Evolutionary conservation across 2,113 vertebrate genomes (phyloP).

Genomic region (Phalacrocorax aristotelis): DNA sequence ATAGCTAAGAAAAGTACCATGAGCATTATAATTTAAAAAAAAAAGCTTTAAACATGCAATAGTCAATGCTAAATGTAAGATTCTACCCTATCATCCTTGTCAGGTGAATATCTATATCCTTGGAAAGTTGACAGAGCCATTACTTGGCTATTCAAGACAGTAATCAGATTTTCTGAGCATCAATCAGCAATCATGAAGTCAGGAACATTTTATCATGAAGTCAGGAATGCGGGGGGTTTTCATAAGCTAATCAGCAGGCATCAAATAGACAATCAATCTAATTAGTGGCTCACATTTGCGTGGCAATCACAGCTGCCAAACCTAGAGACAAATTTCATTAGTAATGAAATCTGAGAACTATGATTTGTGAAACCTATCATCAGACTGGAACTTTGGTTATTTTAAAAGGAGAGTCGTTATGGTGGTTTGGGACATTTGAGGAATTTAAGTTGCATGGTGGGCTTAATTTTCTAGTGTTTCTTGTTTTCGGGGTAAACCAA

Average conservation of each 20-base stretch:
- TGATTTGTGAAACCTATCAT: conserved; percentile 68
- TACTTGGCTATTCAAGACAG: conserved; percentile 74
- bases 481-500: not conserved
- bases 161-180: conserved; percentile 78
- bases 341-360: conserved; percentile 72
- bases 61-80: conserved; percentile 22
- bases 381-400: conserved; percentile 52
- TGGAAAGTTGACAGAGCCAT: conserved; percentile 72
- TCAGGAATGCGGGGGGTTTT: conserved; percentile 76
- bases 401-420: not conserved
- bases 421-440: not conserved
- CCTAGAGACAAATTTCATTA: conserved; percentile 75
- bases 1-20: not conserved
- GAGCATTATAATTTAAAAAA: not conserved
- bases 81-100: conserved; percentile 31
- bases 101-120: conserved; percentile 67
- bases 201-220: conserved; percentile 75
- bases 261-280: conserved; percentile 83
- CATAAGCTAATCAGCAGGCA: conserved; percentile 79
- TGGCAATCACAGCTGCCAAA: conserved; percentile 76
- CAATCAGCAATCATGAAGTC: conserved; percentile 77
- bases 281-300: conserved; percentile 76
- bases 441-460: not conserved
- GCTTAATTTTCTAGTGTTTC: not conserved
- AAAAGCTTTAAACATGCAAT: not conserved